Base-by-base conservation (phyloP, 2,113 vertebrate species). In the Monopterus albus region DNA sequence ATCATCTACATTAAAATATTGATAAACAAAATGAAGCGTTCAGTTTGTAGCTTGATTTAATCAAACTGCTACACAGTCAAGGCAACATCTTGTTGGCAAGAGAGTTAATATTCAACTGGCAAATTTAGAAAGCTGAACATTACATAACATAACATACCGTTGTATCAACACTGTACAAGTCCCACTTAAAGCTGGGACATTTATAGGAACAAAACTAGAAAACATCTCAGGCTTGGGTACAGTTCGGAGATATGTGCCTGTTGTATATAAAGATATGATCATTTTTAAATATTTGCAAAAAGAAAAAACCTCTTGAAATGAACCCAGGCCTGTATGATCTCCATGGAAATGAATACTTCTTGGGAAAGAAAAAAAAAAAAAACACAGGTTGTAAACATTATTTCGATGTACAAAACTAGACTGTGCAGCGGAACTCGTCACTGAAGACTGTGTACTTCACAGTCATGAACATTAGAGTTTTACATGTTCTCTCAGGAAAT, bases 21-120 rank as follows among this genome's bases (percentile, higher is more conserved):
- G 38, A 17, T 14, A 57, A 57, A 39, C 55, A 36, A 67, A 15
- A 59, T n/a, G 5, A 60, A 59, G 7, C 17, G 38, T 28, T 38
- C 3, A 51, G 42, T 74, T 13, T 70, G 33, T 50, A 69, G 50
- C 11, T 61, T 61, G 14, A 65, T 88, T 88, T 91, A 86, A 83
- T 89, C 70, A 80, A 75, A 82, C 67, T 79, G 73, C 51, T 51
- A 78, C 56, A 76, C 79, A 66, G 58, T 82, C 45, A 65, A 86
- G 70, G 69, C 71, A 75, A 77, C 51, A 62, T 52, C 67, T 40
- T 67, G 33, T 79, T 61, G 83, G 75, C 74, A 84, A 78, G 29
- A 64, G 28, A 75, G 53, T 79, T 71, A 40, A 77, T 69, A 39
- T 78, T 80, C 52, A 83, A 81, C 53, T 83, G 74, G 60, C 51